A percentile compares a stretch with the other conserved stretches of the same genome.
Evolutionary conservation across 2,797 vertebrate species (phyloP).

Genomic region (Benthosema pterotum): DNA sequence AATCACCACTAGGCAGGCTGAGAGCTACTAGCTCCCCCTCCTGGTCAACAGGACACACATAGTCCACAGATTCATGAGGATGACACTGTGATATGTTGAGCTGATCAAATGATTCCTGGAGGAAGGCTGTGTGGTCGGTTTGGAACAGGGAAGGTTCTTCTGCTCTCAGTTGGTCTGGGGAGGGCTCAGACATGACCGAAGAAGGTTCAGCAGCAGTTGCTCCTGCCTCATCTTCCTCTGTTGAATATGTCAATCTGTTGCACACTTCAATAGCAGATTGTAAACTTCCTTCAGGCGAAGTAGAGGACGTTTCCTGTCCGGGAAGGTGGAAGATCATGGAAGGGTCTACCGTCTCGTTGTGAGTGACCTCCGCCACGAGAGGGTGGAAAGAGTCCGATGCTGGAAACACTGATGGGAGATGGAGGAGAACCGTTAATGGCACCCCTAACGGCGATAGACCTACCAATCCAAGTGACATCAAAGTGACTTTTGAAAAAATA

Average conservation of each 20-base stretch:
- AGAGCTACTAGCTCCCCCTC: conserved; percentile 20
- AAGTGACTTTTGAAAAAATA: too few relatives aligned
- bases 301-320: neutral
- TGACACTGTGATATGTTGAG: conserved; percentile 54
- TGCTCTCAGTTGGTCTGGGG: conserved; percentile 56
- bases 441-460: neutral
- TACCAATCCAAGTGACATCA: too few relatives aligned
- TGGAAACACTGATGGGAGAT: conserved; percentile 29
- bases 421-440: neutral
- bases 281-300: conserved; percentile 4
- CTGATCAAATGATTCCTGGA: conserved; percentile 58
- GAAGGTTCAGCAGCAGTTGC: neutral
- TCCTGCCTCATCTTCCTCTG: conserved; percentile 11
- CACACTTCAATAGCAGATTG: accelerated
- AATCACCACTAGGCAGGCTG: conserved; percentile 17
- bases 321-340: conserved; percentile 50
- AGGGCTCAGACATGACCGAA: conserved; percentile 41
- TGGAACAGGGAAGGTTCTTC: conserved; percentile 24
- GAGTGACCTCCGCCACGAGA: conserved; percentile 75
- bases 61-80: conserved; percentile 35
- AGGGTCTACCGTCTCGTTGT: conserved; percentile 62
- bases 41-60: conserved; percentile 23
- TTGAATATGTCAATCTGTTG: conserved; percentile 2
- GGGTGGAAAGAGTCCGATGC: conserved; percentile 77
- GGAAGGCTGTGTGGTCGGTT: neutral